Conservation (phyloP, 2,797 vertebrate genomes). For the Chiloscyllium punctatum region DNA sequence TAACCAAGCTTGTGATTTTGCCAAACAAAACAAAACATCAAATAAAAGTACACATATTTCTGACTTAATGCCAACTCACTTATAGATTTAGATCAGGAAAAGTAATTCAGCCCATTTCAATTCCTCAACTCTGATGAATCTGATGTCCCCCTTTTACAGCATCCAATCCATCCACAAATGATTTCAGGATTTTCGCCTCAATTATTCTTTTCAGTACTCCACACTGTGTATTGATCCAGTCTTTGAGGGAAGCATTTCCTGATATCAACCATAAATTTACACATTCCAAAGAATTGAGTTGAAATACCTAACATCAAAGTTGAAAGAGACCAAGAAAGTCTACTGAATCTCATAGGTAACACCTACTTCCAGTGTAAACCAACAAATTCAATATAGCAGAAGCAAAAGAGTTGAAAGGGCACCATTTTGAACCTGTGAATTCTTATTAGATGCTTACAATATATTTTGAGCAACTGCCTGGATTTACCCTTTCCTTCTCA, state of each 20-base stretch:
- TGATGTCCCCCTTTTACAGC: not conserved
- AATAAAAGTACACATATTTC: not conserved
- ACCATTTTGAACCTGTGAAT: not conserved
- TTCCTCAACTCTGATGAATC: not conserved
- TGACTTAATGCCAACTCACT: not conserved
- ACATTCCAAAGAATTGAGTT: not conserved
- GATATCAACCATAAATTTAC: not conserved
- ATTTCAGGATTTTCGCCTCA: not conserved
- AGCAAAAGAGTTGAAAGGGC: not conserved
- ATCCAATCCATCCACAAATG: not conserved
- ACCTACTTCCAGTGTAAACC: not conserved
- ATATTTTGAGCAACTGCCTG: not conserved
- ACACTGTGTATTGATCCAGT: not conserved
- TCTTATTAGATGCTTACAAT: not conserved
- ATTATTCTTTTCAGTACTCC: not conserved
- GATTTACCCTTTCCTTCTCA: not conserved
- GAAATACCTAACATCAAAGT: not conserved
- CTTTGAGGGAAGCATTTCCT: not conserved
- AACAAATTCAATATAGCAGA: not conserved
- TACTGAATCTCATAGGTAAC: not conserved
- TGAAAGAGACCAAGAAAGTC: not conserved
- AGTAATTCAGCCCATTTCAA: not conserved
- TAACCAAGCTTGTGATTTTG: not conserved
- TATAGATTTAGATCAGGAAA: not conserved
- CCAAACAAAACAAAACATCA: not conserved